These are phyloP conservation scores for Pristionchus fissidentatus DNA, from an alignment of 2,888 invertebrate genomes.

Conservation along the genomic window DNA sequence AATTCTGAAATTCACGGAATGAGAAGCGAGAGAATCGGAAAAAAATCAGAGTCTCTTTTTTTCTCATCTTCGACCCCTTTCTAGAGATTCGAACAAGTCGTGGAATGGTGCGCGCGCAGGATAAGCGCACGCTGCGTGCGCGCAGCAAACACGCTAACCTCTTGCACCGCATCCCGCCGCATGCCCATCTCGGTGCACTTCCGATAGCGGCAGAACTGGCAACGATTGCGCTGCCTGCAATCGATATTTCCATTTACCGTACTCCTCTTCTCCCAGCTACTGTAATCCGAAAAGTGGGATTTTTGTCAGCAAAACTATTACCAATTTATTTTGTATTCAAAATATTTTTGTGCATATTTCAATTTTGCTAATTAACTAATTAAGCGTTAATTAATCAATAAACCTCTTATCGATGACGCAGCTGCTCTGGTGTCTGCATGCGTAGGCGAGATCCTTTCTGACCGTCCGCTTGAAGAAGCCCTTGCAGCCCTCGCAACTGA, in stretches of 20 bases:
- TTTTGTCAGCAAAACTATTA: too few relatives aligned
- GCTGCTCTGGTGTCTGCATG: slow-evolving; percentile 84
- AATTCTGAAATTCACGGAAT: too few relatives aligned
- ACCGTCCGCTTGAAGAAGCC: slow-evolving; percentile 98
- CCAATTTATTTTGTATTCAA: neutral
- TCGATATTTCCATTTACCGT: slow-evolving; percentile 79
- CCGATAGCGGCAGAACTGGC: slow-evolving; percentile 97
- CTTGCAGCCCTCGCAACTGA: slow-evolving; percentile 93
- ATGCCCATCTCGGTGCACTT: slow-evolving; percentile 96
- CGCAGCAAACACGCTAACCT: too few relatives aligned
- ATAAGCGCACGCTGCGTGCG: neutral
- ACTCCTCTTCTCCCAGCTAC: neutral
- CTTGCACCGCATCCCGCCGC: slow-evolving; percentile 86
- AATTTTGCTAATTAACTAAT: neutral
- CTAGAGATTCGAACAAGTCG: too few relatives aligned
- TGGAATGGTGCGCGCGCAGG: too few relatives aligned
- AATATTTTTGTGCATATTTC: neutral
- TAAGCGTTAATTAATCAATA: neutral
- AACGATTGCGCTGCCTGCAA: slow-evolving; percentile 94
- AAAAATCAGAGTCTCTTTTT: neutral
- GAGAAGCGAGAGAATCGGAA: too few relatives aligned
- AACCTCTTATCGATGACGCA: slow-evolving; percentile 83
- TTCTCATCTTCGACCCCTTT: too few relatives aligned
- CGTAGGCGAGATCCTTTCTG: slow-evolving; percentile 94
- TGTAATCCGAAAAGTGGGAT: neutral